Base-by-base conservation (phyloP, 2,888 invertebrate species). In the Homarus gammarus region DNA sequence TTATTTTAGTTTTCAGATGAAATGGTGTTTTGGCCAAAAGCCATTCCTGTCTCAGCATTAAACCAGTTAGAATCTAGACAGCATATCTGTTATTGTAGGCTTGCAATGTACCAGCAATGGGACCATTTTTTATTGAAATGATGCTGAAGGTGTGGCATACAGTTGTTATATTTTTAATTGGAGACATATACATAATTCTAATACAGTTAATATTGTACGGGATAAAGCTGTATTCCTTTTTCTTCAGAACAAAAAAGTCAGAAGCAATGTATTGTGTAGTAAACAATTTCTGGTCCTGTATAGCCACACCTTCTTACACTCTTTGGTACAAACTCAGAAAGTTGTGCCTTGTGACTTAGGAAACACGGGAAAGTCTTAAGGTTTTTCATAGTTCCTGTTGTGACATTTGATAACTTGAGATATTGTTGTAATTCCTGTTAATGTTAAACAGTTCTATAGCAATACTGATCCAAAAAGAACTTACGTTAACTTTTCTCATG, bases 341-440 rank as follows among this genome's bases (percentile, higher is more conserved):
- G 49, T 83, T 83, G 82, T 83, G 82, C 82, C 82, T 83, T 83
- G 82, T 83, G 82, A 49, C 44, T 70, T 68, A 83, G 44, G 68
- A 83, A 78, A 79, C 27, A 38, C 8, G 33, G 49, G 56, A 8
- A 61, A 27, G 18, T 27, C 36, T 22, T 22, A 61, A 79, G 79
- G 79, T 36, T 61, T 33, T 79, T 79, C n/a, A 61, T 44, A 79
- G 64, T n/a, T 61, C 33, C 61, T 79, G 40, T 12, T 79, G 33
- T 56, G 27, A 27, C 27, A 12, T 22, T 18, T 22, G 5, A 12
- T 44, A 44, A 44, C 12, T 12, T 44, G 5, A 12, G 5, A 44
- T 44, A 12, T 12, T 44, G 44, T 44, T 44, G 44, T 44, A 44
- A 44, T 12, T n/a, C 44, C 12, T 44, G 44, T 8, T 44, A 44